Conservation (phyloP, 2,888 invertebrate genomes). For the Lycophotia porphyrea region DNA sequence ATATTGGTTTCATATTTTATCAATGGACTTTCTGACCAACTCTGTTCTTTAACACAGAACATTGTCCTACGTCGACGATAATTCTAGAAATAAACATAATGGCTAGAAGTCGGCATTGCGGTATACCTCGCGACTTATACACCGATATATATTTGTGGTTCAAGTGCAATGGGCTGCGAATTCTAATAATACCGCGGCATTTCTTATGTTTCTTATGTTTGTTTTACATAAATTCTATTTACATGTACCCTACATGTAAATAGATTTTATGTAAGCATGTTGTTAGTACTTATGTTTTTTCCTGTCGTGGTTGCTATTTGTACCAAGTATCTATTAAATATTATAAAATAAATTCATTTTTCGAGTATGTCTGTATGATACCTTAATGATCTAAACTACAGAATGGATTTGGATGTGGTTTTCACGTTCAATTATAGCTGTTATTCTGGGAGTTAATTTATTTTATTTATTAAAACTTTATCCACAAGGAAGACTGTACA, state of each 20-base stretch:
- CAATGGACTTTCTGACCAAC: slow-evolving; percentile 28
- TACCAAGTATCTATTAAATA: background rate
- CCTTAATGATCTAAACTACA: background rate
- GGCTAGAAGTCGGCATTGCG: slow-evolving; percentile 64
- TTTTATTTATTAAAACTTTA: no score
- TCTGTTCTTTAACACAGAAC: background rate
- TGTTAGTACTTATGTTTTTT: background rate
- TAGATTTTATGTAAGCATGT: background rate
- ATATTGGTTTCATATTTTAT: background rate
- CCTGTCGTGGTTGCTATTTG: background rate
- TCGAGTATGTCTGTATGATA: background rate
- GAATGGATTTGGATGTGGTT: background rate
- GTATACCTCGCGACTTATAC: slow-evolving; percentile 48
- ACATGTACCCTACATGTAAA: no score
- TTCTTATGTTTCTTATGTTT: no score
- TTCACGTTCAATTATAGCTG: background rate
- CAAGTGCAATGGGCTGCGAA: slow-evolving; percentile 54
- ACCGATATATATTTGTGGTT: slow-evolving; percentile 48
- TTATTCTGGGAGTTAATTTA: background rate
- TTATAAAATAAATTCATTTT: no score
- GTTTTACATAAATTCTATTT: no score
- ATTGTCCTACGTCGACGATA: slow-evolving; percentile 50
- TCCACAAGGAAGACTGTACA: no score
- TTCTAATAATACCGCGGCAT: slow-evolving; percentile 48
- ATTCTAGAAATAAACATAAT: slow-evolving; percentile 62